Percentiles rank a stretch among this genome's conserved stretches.
These are phyloP conservation scores for Hippocampus guttulatus DNA, from an alignment of 2,113 vertebrate genomes.

Conservation along the genomic window DNA sequence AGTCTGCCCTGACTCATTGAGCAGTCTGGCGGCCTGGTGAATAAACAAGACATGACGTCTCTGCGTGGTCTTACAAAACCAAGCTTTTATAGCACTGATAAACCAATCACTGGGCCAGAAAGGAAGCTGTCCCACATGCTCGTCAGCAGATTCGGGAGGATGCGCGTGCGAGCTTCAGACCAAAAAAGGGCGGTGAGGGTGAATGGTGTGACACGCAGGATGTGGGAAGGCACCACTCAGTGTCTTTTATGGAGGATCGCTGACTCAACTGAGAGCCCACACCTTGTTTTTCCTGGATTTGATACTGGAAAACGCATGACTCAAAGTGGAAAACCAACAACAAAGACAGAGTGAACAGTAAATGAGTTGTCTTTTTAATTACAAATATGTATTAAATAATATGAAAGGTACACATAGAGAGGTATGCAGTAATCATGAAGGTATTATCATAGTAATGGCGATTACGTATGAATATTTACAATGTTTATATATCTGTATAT, in stretches of 20 bases:
- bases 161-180: constrained; percentile 23
- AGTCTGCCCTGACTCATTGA: constrained; percentile 27
- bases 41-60: constrained; percentile 38
- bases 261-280: constrained; percentile 26
- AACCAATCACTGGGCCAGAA: constrained; percentile 24
- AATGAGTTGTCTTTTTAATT: constrained; percentile 55
- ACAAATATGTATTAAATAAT: constrained; percentile 81
- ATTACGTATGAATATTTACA: constrained; percentile 69
- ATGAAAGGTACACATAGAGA: constrained; percentile 61
- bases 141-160: constrained; percentile 50
- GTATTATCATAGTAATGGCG: constrained; percentile 66
- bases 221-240: constrained; percentile 39
- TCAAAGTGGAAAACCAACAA: neutral
- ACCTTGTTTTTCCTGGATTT: neutral
- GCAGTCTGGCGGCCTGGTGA: constrained; percentile 12
- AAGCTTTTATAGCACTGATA: constrained; percentile 21
- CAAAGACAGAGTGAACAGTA: constrained; percentile 4
- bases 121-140: constrained; percentile 47
- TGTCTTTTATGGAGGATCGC: constrained; percentile 23
- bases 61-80: constrained; percentile 20
- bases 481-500: constrained; percentile 33
- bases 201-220: constrained; percentile 43
- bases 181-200: constrained; percentile 10
- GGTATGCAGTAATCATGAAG: constrained; percentile 45
- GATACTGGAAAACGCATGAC: neutral